phyloP scores from a whole-genome alignment of 1,140 invertebrate genomes.

The Temnothorax curvispinosus region DNA sequence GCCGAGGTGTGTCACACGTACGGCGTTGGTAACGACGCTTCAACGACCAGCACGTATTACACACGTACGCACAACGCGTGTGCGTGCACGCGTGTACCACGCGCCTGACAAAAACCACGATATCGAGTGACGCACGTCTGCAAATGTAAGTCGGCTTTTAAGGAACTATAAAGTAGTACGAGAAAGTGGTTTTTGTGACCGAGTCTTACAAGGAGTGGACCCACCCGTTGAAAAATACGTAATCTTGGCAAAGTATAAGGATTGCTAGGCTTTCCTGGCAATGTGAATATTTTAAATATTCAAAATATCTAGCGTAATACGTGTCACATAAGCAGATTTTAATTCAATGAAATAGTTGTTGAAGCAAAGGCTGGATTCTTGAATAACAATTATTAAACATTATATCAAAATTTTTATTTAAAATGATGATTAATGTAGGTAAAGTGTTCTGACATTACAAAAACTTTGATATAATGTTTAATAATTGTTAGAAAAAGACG shows the following conservation, averaged over 20 bases:
- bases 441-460: no score
- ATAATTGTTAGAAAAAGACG: no score
- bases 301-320: no score
- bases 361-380: no score
- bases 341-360: no score
- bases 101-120: constrained; percentile 8
- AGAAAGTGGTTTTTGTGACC: constrained; percentile 57
- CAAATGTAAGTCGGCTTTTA: constrained; percentile 76
- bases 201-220: constrained; percentile 15
- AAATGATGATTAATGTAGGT: no score
- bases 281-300: no score
- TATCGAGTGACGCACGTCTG: constrained; percentile 50
- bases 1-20: constrained; percentile 77
- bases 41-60: constrained; percentile 28
- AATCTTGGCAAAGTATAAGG: constrained; percentile 9
- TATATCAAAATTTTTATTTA: no score
- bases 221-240: neutral
- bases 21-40: constrained; percentile 23
- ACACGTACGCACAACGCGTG: constrained; percentile 2
- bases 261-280: no score
- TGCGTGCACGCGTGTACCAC: neutral
- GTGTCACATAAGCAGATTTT: no score
- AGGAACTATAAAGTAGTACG: constrained; percentile 80
- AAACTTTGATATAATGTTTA: no score
- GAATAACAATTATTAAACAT: no score